Evolutionary conservation across 2,888 invertebrate genomes (phyloP).

Genomic region (Polymixis flavicincta): DNA sequence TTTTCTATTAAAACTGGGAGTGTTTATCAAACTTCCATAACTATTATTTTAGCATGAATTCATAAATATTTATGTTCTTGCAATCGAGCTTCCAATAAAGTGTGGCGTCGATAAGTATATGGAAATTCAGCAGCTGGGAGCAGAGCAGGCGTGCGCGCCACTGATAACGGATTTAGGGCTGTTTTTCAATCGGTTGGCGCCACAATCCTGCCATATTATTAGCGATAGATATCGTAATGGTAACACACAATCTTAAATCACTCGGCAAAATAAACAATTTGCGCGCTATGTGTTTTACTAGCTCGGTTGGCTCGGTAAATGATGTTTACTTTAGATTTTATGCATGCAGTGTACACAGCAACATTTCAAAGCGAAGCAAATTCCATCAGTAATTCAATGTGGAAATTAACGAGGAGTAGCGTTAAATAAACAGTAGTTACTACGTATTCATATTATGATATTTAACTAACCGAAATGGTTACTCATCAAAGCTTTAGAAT

Average conservation of each 20-base stretch:
- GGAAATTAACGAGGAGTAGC: constrained; percentile 6
- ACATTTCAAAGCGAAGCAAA: constrained; percentile 26
- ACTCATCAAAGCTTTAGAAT: constrained; percentile 76
- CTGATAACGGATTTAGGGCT: constrained; percentile 84
- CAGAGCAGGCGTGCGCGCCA: constrained; percentile 76
- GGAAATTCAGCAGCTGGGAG: constrained; percentile 78
- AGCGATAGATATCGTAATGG: constrained; percentile 70
- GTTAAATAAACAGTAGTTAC: constrained; percentile 1
- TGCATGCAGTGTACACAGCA: constrained; percentile 41
- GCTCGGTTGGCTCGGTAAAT: constrained; percentile 42
- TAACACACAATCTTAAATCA: constrained; percentile 66
- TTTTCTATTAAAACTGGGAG: constrained; percentile 21
- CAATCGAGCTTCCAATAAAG: constrained; percentile 76
- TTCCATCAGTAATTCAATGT: constrained; percentile 11
- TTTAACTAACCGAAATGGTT: constrained; percentile 53
- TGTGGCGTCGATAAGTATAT: constrained; percentile 80
- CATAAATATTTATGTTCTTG: constrained; percentile 75
- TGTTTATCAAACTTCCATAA: constrained; percentile 45
- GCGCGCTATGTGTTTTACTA: constrained; percentile 45
- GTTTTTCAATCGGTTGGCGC: constrained; percentile 79
- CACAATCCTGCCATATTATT: constrained; percentile 75
- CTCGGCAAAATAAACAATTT: constrained; percentile 65
- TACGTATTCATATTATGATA: constrained; percentile 9
- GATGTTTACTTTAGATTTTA: constrained; percentile 52
- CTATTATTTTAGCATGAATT: constrained; percentile 61